phyloP scores from a whole-genome alignment of 2,797 vertebrate genomes.

The Chanos chanos region DNA sequence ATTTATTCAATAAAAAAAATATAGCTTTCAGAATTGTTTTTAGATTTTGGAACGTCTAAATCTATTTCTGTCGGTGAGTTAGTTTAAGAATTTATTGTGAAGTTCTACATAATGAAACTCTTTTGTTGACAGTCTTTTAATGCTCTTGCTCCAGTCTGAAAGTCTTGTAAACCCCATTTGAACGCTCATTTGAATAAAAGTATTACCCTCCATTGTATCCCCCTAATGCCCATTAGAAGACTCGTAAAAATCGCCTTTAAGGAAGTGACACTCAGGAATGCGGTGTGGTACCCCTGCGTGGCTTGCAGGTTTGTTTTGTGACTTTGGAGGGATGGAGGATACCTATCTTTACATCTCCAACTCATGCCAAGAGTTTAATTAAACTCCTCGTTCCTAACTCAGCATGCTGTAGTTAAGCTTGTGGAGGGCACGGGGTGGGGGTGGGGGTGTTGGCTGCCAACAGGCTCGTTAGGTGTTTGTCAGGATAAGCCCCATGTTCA shows the following conservation, averaged over 20 bases:
- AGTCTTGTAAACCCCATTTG: background rate
- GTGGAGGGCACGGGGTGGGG: slow-evolving; percentile 43
- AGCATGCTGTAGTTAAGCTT: slow-evolving; percentile 16
- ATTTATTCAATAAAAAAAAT: too few species aligned
- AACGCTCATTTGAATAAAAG: slow-evolving; percentile 22
- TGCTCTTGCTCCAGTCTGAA: too few species aligned
- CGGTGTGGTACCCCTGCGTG: background rate
- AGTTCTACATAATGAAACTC: too few species aligned
- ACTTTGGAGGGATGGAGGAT: background rate
- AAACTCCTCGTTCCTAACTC: slow-evolving; percentile 20
- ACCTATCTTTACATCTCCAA: background rate
- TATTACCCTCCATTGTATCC: too few species aligned
- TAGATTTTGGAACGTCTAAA: too few species aligned
- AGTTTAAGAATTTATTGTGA: too few species aligned
- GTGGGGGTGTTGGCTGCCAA: slow-evolving; percentile 30
- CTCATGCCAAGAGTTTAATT: slow-evolving; percentile 36
- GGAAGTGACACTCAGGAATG: slow-evolving; percentile 29
- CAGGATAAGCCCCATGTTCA: slow-evolving; percentile 38
- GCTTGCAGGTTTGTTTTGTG: background rate
- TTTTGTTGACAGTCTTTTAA: too few species aligned
- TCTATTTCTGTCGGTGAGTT: too few species aligned
- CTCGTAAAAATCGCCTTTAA: too few species aligned
- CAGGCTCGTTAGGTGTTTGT: slow-evolving; percentile 38
- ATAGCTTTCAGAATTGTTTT: too few species aligned
- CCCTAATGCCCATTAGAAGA: too few species aligned